Percentiles rank a stretch among this genome's conserved stretches.
phyloP scores from a whole-genome alignment of 2,888 invertebrate species.

The Pemphredon lugubris region DNA sequence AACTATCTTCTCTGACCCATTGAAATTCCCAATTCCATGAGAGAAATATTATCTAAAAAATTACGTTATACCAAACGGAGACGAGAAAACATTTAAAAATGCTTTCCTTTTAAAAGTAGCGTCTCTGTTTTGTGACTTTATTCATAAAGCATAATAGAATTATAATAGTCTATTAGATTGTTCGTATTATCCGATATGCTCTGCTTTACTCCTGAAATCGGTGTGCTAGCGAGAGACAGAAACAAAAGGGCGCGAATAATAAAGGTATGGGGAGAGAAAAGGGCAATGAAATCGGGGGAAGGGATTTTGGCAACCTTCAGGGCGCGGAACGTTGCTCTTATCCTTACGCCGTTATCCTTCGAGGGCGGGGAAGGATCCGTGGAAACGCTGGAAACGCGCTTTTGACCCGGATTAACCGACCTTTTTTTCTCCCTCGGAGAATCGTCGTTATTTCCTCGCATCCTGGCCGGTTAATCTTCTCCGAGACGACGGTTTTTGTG shows the following conservation, averaged over 20 bases:
- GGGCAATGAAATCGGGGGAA: conserved; percentile 9
- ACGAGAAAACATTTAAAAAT: too few species aligned
- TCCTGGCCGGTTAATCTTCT: conserved; percentile 15
- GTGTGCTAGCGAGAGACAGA: too few species aligned
- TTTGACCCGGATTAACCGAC: conserved; percentile 35
- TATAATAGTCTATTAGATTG: too few species aligned
- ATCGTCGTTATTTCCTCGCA: conserved; percentile 24
- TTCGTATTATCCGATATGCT: too few species aligned
- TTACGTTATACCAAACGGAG: too few species aligned
- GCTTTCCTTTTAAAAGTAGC: too few species aligned
- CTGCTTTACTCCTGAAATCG: too few species aligned
- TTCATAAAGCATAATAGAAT: too few species aligned
- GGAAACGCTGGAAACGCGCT: conserved; percentile 23
- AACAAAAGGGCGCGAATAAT: neutral
- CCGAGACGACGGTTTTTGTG: conserved; percentile 11
- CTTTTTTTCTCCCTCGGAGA: conserved; percentile 23
- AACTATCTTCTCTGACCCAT: too few species aligned
- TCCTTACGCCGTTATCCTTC: conserved; percentile 1
- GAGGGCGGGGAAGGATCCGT: neutral
- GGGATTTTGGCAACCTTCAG: conserved; percentile 1
- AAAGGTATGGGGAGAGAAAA: neutral
- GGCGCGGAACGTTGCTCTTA: conserved; percentile 4
- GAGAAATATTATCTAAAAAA: too few species aligned
- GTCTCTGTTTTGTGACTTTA: too few species aligned
- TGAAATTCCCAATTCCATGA: too few species aligned